Conservation (phyloP, 2,888 invertebrate genomes). For the Netelia melanura region DNA sequence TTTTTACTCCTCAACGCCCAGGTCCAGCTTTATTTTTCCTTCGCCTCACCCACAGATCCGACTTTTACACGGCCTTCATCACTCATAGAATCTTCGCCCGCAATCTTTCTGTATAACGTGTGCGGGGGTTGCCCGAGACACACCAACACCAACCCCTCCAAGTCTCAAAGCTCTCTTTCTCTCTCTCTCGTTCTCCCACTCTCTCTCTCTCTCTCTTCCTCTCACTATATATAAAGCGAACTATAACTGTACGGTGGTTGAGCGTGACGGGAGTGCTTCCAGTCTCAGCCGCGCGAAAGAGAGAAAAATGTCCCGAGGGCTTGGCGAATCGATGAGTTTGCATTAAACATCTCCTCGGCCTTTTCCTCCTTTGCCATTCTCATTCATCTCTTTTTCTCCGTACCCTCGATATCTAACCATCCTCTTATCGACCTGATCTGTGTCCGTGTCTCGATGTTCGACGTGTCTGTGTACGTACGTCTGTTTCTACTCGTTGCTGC, state of each 20-base stretch:
- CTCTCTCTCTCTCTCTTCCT: not conserved
- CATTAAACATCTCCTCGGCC: conserved; percentile 79
- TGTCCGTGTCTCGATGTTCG: not conserved
- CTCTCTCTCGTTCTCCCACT: not conserved
- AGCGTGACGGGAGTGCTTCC: conserved; percentile 65
- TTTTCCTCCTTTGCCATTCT: conserved; percentile 46
- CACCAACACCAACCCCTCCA: conserved; percentile 40
- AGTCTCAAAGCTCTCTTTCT: conserved; percentile 7
- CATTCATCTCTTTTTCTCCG: conserved; percentile 17
- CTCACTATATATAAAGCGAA: conserved; percentile 9
- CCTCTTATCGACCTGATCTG: conserved; percentile 32
- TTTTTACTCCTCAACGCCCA: conserved; percentile 36
- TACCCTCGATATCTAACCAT: conserved; percentile 35
- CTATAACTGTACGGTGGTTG: conserved; percentile 36
- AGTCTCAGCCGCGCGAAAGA: conserved; percentile 68
- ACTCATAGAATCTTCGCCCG: conserved; percentile 80
- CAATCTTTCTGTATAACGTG: conserved; percentile 74
- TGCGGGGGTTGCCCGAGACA: conserved; percentile 31
- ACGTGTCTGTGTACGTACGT: not conserved
- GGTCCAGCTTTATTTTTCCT: conserved; percentile 50
- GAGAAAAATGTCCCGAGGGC: conserved; percentile 78
- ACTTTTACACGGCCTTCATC: conserved; percentile 78
- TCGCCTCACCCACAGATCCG: conserved; percentile 69
- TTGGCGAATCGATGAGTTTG: conserved; percentile 81
- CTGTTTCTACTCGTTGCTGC: conserved; percentile 2